Evolutionary conservation across 2,797 vertebrate genomes (phyloP).

Genomic region (Pipistrellus kuhlii): DNA sequence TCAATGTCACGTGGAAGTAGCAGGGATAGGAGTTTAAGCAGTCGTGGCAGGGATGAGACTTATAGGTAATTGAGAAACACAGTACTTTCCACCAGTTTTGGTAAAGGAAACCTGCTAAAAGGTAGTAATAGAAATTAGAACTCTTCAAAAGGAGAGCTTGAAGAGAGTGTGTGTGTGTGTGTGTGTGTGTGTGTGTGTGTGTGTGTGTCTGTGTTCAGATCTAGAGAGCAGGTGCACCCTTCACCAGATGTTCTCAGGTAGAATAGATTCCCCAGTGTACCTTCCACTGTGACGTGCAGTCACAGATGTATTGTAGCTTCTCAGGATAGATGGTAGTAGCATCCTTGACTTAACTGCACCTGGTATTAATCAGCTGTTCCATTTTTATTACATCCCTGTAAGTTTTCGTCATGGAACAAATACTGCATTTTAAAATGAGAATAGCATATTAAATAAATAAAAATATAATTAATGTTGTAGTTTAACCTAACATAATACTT

Average conservation of each 20-base stretch:
- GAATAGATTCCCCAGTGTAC: accelerated
- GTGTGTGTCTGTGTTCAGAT: background rate
- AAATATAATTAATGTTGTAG: background rate
- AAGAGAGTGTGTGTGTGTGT: background rate
- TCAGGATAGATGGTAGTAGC: accelerated
- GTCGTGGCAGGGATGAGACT: background rate
- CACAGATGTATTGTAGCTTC: background rate
- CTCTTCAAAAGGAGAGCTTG: background rate
- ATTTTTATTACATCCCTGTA: background rate
- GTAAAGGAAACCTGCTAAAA: background rate
- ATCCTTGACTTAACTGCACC: too few species aligned
- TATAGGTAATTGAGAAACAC: background rate
- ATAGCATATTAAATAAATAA: background rate
- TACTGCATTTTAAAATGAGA: background rate
- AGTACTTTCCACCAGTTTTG: background rate
- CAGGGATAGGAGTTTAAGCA: background rate
- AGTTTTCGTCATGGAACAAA: background rate
- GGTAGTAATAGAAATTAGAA: background rate
- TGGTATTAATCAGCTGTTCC: background rate
- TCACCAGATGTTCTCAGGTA: too few species aligned
- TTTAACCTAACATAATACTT: background rate
- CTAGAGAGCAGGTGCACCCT: background rate
- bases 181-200: background rate
- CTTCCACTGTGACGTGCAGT: background rate
- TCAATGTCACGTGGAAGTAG: background rate